Evolutionary conservation across 2,888 invertebrate genomes (phyloP).

Genomic region (Harpagoxenus sublaevis): DNA sequence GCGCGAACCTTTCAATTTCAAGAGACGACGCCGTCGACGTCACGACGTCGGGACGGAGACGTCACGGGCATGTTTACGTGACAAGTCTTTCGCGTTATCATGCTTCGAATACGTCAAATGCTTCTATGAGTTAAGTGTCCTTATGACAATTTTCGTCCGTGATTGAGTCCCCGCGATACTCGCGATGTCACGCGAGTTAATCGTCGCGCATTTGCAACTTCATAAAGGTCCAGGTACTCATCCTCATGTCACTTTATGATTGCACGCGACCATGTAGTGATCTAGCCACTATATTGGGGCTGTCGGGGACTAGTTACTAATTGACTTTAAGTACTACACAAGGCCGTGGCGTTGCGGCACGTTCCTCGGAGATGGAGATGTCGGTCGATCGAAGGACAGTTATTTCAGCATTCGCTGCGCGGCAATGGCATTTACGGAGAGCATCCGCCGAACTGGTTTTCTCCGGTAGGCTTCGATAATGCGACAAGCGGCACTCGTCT

Average conservation of each 20-base stretch:
- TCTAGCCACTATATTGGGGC: slow-evolving; percentile 2
- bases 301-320: slow-evolving; percentile 61
- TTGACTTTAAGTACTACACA: slow-evolving; percentile 66
- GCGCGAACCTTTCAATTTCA: slow-evolving; percentile 31
- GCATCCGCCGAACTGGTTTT: slow-evolving; percentile 70
- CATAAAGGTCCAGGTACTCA: background rate
- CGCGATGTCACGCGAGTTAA: background rate
- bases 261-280: background rate
- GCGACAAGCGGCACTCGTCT: slow-evolving; percentile 67
- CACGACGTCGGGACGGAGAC: background rate
- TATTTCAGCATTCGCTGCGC: slow-evolving; percentile 62
- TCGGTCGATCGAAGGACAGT: slow-evolving; percentile 72
- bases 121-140: background rate
- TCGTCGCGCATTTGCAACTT: slow-evolving; percentile 12
- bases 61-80: background rate
- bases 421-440: slow-evolving; percentile 35
- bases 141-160: background rate
- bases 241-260: slow-evolving; percentile 4
- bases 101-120: no score
- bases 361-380: slow-evolving; percentile 64
- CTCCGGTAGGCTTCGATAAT: slow-evolving; percentile 70
- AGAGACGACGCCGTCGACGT: slow-evolving; percentile 1
- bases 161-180: background rate
- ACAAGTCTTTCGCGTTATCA: background rate
- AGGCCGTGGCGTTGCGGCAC: slow-evolving; percentile 57